Conservation (phyloP, 2,888 invertebrate species). For the Lasioglossum villosulum region DNA sequence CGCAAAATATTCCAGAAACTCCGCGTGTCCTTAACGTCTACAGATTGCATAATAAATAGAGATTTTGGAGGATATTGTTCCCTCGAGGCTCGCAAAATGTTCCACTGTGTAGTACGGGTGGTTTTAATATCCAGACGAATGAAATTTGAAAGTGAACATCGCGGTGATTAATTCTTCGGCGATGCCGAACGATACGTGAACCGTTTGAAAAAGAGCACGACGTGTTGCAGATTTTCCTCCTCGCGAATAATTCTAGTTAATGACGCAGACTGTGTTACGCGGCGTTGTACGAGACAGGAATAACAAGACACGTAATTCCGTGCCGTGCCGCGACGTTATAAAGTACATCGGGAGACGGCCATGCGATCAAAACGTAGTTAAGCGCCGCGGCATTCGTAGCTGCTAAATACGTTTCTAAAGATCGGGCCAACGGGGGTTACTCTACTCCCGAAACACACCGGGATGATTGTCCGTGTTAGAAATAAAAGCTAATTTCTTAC, state of each 20-base stretch:
- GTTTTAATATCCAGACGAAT: neutral
- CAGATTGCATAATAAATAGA: too few species aligned
- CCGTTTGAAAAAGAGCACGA: neutral
- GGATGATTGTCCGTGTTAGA: neutral
- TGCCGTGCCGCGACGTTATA: slow-evolving; percentile 42
- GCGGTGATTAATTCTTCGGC: neutral
- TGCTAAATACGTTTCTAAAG: slow-evolving; percentile 49
- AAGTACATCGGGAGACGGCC: slow-evolving; percentile 51
- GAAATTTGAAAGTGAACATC: neutral
- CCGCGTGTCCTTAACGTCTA: too few species aligned
- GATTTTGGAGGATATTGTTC: neutral
- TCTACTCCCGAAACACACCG: neutral
- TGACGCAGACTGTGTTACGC: slow-evolving; percentile 43
- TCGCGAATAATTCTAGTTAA: slow-evolving; percentile 42
- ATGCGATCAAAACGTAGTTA: slow-evolving; percentile 56
- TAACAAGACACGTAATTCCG: slow-evolving; percentile 54
- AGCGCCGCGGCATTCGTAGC: slow-evolving; percentile 30
- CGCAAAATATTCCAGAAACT: neutral
- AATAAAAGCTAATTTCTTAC: neutral
- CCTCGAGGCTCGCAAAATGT: neutral
- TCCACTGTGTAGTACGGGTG: neutral
- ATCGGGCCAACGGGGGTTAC: slow-evolving; percentile 14
- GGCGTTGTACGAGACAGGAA: slow-evolving; percentile 44
- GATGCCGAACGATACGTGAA: neutral
- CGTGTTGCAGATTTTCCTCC: slow-evolving; percentile 36